Evolutionary conservation across 2,888 invertebrate genomes (phyloP).

Genomic region (Xanthorhoe designata): DNA sequence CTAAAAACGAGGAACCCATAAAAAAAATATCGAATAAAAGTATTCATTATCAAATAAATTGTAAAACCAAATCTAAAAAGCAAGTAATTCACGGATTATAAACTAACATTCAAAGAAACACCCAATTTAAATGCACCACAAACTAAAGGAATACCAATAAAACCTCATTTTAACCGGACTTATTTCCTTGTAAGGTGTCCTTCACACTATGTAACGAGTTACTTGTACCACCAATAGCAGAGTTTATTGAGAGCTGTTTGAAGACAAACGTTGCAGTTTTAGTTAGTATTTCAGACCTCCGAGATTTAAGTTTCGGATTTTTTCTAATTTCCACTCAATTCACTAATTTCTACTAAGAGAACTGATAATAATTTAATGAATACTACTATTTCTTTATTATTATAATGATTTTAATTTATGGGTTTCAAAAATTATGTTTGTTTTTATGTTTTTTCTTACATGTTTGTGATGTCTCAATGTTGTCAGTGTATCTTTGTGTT

Average conservation of each 20-base stretch:
- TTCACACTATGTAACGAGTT: slow-evolving; percentile 33
- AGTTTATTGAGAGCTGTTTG: slow-evolving; percentile 31
- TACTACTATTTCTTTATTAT: no score
- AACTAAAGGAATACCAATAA: slow-evolving; percentile 30
- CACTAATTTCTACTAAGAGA: background rate
- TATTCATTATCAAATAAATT: background rate
- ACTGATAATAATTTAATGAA: no score
- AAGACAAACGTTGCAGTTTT: background rate
- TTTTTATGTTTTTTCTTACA: background rate
- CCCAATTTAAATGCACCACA: slow-evolving; percentile 6
- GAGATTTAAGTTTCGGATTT: background rate
- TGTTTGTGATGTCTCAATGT: no score
- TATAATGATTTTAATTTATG: no score
- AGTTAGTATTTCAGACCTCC: background rate
- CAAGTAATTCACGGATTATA: background rate
- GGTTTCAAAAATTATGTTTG: no score
- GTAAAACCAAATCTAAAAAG: background rate
- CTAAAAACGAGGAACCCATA: no score
- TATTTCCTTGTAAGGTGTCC: slow-evolving; percentile 33
- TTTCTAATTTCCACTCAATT: background rate
- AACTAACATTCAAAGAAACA: background rate
- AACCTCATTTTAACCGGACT: slow-evolving; percentile 27
- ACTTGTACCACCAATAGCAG: slow-evolving; percentile 34
- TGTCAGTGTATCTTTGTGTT: no score
- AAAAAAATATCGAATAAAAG: no score